Base-by-base conservation (phyloP, 2,797 vertebrate species). In the Microtus californicus region DNA sequence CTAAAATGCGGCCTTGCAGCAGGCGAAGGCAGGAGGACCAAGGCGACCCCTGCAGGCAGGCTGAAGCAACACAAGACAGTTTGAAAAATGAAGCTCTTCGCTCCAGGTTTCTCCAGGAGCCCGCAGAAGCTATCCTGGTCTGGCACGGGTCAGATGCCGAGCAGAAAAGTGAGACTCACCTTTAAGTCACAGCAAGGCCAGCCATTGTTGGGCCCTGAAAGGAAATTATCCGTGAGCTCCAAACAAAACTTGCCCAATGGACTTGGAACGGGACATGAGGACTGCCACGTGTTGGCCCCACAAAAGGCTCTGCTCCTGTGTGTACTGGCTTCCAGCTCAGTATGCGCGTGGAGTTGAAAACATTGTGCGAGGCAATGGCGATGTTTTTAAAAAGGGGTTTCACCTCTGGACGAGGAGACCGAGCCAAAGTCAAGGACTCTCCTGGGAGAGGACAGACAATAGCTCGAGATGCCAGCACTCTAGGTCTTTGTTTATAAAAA, bases 321-420 rank as follows among this genome's bases (percentile, higher is more conserved):
- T 99, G 97, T 99, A 99, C 98, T 99, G 99, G 99, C 99, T 99
- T 97, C 99, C 99, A 97, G 98, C 98, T 98, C 99, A 99, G 98
- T 99, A 99, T 98, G 99, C 99, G 76, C 99, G 99, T 98, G 99
- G 99, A 99, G 99, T 99, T 99, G 99, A 99, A 99, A 99, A 99
- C 99, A 99, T 99, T 98, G 99, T 99, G 98, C 99, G 99, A 97
- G 99, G 99, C 85, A 99, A 98, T 19, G 99, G 99, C 99, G 99
- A 99, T 99, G 99, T 99, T 99, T 99, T 99, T 99, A 99, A 99
- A 99, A 99, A 99, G 99, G 99, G 99, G 99, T 99, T 99, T 99
- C 99, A 98, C 99, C 99, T 99, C 99, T 99, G 99, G 99, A 99
- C 98, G 98, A 98, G 99, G 99, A 99, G 98, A 99, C 99, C 99